A percentile compares a stretch with the other conserved stretches of the same genome.
Conservation (phyloP, 2,797 vertebrate species). For the Carduelis carduelis region DNA sequence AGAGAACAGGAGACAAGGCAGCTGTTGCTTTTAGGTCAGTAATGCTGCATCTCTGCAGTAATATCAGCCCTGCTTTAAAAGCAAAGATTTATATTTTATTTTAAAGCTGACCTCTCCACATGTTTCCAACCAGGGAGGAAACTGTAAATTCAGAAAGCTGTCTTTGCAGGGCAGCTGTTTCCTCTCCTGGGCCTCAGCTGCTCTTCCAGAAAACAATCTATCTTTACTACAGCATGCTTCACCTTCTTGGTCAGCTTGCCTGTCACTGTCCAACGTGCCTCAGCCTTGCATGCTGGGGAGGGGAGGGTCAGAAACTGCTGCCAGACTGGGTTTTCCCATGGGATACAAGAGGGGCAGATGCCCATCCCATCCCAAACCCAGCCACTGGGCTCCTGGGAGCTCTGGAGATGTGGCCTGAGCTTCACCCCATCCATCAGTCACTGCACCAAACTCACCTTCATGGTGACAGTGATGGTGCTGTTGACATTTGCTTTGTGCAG, state of each 20-base stretch:
- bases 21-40: not conserved
- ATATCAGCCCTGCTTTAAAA: not conserved
- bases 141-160: not conserved
- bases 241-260: not conserved
- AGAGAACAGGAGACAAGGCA: not conserved
- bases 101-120: not conserved
- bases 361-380: not conserved
- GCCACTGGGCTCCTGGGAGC: rapidly evolving
- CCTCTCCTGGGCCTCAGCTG: not conserved
- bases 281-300: not conserved
- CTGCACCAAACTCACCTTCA: conserved; percentile 85
- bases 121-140: not conserved
- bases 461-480: conserved; percentile 95
- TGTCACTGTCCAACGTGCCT: not conserved
- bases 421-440: rapidly evolving
- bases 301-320: not conserved
- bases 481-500: conserved; percentile 96
- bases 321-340: not conserved
- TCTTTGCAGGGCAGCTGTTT: conserved; percentile 26
- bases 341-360: not conserved
- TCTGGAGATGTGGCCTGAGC: not conserved
- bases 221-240: not conserved
- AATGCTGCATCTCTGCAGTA: not conserved
- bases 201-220: not conserved
- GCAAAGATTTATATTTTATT: not conserved